A percentile compares a stretch with the other conserved stretches of the same genome.
Evolutionary conservation across 2,797 vertebrate species (phyloP).

Genomic region (Denticeps clupeoides): DNA sequence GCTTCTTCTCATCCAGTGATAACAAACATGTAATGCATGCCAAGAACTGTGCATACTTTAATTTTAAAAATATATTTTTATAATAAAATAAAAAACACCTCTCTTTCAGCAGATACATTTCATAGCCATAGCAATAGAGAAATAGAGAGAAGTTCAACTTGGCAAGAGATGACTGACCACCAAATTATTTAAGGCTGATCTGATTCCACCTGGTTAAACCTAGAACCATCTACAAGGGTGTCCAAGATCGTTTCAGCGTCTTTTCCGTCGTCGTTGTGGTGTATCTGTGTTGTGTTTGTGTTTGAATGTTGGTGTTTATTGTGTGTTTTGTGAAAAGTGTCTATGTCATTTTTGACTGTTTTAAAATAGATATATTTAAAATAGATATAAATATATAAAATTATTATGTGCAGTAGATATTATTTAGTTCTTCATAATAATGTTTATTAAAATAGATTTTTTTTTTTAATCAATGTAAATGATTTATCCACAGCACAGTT

Average conservation of each 20-base stretch:
- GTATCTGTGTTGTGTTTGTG: conserved; percentile 26
- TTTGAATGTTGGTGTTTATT: conserved; percentile 32
- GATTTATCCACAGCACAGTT: conserved; percentile 14
- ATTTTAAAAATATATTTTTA: too few relatives aligned
- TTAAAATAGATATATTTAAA: too few relatives aligned
- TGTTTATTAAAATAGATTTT: not conserved
- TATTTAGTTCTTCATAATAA: too few relatives aligned
- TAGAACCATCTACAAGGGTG: conserved; percentile 74
- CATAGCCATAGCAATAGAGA: too few relatives aligned
- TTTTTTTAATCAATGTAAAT: conserved; percentile 2
- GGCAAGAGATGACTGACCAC: conserved; percentile 33
- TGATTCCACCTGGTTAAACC: conserved; percentile 53
- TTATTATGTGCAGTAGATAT: too few relatives aligned
- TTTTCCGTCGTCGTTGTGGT: conserved; percentile 34
- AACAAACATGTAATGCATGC: conserved; percentile 63
- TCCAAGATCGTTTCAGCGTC: conserved; percentile 59
- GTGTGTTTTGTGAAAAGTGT: not conserved
- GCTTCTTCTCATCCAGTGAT: conserved; percentile 49
- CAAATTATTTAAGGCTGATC: conserved; percentile 22
- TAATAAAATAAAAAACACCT: too few relatives aligned
- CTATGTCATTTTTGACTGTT: too few relatives aligned
- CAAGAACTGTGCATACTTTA: conserved; percentile 55
- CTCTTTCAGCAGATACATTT: conserved; percentile 61
- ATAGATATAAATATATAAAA: not conserved
- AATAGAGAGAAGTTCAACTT: too few relatives aligned